Evolutionary conservation across 2,113 vertebrate species (phyloP).

Genomic region (Heterochromis multidens): DNA sequence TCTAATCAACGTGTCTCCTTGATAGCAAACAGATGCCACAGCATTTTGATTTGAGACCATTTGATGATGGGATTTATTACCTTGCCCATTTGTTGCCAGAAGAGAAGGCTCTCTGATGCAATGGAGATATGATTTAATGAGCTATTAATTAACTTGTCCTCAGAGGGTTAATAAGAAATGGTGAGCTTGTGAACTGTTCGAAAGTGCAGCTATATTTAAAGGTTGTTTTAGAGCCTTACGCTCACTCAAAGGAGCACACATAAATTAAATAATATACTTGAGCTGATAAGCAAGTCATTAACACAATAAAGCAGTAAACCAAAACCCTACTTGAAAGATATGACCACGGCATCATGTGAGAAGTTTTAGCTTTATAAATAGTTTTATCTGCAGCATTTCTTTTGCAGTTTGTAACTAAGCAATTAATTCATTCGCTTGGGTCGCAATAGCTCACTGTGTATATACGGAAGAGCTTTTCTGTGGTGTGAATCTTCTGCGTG

Average conservation of each 20-base stretch:
- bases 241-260: slow-evolving; percentile 43
- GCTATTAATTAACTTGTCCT: slow-evolving; percentile 68
- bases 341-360: background rate
- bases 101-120: slow-evolving; percentile 45
- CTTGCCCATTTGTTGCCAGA: slow-evolving; percentile 52
- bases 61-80: slow-evolving; percentile 76
- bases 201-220: slow-evolving; percentile 62
- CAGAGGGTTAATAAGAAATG: slow-evolving; percentile 64
- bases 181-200: slow-evolving; percentile 55
- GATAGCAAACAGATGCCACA: slow-evolving; percentile 31
- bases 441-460: background rate
- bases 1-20: slow-evolving; percentile 35
- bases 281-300: slow-evolving; percentile 63
- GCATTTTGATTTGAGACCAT: slow-evolving; percentile 33
- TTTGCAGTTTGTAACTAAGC: background rate
- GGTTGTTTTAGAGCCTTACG: slow-evolving; percentile 47
- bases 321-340: background rate
- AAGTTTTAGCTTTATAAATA: background rate
- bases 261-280: slow-evolving; percentile 69
- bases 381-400: background rate
- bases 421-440: background rate
- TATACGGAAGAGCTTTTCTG: slow-evolving; percentile 16
- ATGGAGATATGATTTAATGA: slow-evolving; percentile 75
- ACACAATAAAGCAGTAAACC: slow-evolving; percentile 22
- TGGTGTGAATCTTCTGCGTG: slow-evolving; percentile 42